Percentiles rank a stretch among this genome's conserved stretches.
Evolutionary conservation across 2,888 invertebrate species (phyloP).

Genomic region (Andricus curvator): DNA sequence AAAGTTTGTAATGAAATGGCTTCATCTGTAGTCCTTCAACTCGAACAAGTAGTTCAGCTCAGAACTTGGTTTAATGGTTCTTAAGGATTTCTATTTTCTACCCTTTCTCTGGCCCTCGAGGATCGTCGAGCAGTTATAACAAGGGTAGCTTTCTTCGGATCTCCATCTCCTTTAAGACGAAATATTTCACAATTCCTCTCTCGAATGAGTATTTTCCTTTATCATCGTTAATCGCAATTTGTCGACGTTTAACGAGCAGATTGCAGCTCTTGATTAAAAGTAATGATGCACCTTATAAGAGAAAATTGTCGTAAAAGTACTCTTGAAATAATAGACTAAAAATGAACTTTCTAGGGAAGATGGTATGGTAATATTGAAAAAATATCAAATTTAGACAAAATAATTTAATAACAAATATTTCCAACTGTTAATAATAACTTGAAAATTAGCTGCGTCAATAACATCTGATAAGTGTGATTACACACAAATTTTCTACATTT

Average conservation of each 20-base stretch:
- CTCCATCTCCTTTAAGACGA: neutral
- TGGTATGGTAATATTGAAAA: neutral
- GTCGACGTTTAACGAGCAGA: constrained; percentile 1
- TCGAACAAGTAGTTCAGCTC: neutral
- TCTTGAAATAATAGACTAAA: neutral
- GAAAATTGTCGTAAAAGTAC: neutral
- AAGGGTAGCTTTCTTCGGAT: constrained; percentile 1
- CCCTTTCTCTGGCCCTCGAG: neutral
- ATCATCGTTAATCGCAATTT: constrained; percentile 22
- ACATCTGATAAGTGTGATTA: too few species aligned
- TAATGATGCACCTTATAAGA: constrained; percentile 16
- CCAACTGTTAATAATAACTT: too few species aligned
- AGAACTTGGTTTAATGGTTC: constrained; percentile 11
- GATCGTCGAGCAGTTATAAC: neutral
- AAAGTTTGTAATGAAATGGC: constrained; percentile 23
- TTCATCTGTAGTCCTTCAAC: neutral
- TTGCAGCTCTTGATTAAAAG: constrained; percentile 14
- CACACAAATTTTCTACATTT: too few species aligned
- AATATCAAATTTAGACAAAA: neutral
- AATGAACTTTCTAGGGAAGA: neutral
- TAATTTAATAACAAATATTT: too few species aligned
- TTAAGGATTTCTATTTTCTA: too few species aligned
- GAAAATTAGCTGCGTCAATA: too few species aligned
- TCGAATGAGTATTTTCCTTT: constrained; percentile 12
- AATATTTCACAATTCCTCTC: neutral